phyloP scores from a whole-genome alignment of 2,797 vertebrate species.

The Scomberomorus guttatus region DNA sequence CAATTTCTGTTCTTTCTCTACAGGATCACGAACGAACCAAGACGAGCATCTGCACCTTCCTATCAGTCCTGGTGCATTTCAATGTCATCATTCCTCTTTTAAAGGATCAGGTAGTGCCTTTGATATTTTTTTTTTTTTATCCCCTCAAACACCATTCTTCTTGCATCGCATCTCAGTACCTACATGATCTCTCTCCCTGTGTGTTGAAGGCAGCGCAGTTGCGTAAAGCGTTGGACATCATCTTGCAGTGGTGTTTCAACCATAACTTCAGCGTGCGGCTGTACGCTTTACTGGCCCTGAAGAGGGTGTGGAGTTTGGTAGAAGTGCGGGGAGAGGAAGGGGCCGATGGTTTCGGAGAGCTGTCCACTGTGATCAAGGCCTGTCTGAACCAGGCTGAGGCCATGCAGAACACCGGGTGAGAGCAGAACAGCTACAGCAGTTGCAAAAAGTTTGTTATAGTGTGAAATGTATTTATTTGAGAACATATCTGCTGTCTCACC shows the following conservation, averaged over 20 bases:
- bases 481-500: constrained; percentile 18
- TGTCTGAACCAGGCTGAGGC: constrained; percentile 92
- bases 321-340: constrained; percentile 60
- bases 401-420: constrained; percentile 91
- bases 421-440: background rate
- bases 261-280: constrained; percentile 96
- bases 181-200: background rate
- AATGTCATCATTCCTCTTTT: constrained; percentile 87
- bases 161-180: background rate
- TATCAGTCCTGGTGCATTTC: constrained; percentile 93
- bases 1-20: constrained; percentile 13
- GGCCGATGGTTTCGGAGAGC: constrained; percentile 79
- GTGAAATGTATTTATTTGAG: background rate
- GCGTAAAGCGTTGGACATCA: constrained; percentile 87
- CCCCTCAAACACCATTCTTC: background rate
- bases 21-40: constrained; percentile 93
- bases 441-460: background rate
- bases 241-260: constrained; percentile 93
- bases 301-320: constrained; percentile 91
- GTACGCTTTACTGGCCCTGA: constrained; percentile 93
- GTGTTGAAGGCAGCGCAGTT: constrained; percentile 77
- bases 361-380: constrained; percentile 89
- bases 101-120: constrained; percentile 86
- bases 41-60: constrained; percentile 93
- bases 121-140: background rate